phyloP scores from a whole-genome alignment of 2,797 vertebrate genomes.

The Myotis daubentonii region DNA sequence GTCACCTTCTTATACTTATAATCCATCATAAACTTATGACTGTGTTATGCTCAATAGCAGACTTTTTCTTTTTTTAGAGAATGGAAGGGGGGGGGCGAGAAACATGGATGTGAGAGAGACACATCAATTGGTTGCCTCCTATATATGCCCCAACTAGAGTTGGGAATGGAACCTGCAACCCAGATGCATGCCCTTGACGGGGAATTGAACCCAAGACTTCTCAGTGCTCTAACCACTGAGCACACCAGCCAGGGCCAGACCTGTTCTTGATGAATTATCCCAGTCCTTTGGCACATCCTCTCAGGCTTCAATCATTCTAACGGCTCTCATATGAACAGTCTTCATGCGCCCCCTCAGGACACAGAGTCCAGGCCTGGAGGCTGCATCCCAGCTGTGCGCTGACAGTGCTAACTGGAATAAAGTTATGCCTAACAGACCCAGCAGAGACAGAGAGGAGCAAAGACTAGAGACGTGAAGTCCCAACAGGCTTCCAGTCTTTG shows the following conservation, averaged over 20 bases:
- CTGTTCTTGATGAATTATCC: not conserved
- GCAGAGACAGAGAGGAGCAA: not conserved
- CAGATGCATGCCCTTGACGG: too few relatives aligned
- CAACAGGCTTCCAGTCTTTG: not conserved
- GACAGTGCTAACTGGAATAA: not conserved
- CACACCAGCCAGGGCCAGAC: not conserved
- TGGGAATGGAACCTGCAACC: too few relatives aligned
- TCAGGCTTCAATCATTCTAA: not conserved
- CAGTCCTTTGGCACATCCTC: not conserved
- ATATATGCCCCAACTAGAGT: too few relatives aligned
- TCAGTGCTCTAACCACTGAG: too few relatives aligned
- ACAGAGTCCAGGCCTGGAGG: not conserved
- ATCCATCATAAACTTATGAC: not conserved
- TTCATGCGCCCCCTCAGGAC: not conserved
- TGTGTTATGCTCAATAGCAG: not conserved
- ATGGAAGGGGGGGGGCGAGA: not conserved
- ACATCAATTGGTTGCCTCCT: too few relatives aligned
- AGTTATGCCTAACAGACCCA: not conserved
- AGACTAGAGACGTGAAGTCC: not conserved
- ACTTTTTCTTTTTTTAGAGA: not conserved
- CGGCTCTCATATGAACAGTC: not conserved
- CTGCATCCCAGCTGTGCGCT: not conserved
- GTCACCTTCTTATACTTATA: slow-evolving; percentile 3
- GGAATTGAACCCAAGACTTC: too few relatives aligned
- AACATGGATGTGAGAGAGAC: too few relatives aligned